Conservation (phyloP, 35 echinoderm and acorn worm species). For the Ophioderma brevispina region DNA sequence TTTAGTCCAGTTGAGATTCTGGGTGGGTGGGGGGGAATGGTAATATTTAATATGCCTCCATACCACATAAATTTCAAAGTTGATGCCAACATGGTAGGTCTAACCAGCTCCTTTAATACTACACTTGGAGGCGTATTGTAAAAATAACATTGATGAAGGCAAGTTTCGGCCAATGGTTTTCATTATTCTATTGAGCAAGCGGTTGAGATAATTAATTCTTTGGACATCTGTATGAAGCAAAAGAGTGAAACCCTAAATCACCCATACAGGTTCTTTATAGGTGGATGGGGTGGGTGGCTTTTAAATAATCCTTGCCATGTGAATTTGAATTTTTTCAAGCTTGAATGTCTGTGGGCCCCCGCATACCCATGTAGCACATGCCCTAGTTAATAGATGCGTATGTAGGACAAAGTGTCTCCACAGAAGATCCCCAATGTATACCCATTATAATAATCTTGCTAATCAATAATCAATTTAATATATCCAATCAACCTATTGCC, state of each 20-base stretch:
- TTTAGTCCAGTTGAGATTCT: too few species aligned
- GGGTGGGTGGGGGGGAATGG: too few species aligned
- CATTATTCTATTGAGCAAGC: too few species aligned
- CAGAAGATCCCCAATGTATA: not conserved
- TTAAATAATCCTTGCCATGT: not conserved
- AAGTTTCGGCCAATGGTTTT: too few species aligned
- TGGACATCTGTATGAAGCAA: not conserved
- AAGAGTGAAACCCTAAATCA: not conserved
- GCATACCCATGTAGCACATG: not conserved
- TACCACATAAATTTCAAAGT: too few species aligned
- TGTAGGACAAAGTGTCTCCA: not conserved
- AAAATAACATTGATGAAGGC: too few species aligned
- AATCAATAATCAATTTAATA: not conserved
- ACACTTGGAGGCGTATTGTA: too few species aligned
- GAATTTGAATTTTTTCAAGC: not conserved
- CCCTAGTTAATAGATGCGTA: not conserved
- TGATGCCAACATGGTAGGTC: too few species aligned
- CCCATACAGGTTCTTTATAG: not conserved
- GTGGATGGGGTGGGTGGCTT: not conserved
- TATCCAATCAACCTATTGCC: not conserved
- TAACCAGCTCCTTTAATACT: too few species aligned
- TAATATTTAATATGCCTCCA: too few species aligned
- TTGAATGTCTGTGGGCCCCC: not conserved
- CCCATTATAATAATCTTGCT: slow-evolving; percentile 4
- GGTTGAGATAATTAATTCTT: not conserved